Conservation (phyloP, 1,140 invertebrate genomes). For the Triops cancriformis region DNA sequence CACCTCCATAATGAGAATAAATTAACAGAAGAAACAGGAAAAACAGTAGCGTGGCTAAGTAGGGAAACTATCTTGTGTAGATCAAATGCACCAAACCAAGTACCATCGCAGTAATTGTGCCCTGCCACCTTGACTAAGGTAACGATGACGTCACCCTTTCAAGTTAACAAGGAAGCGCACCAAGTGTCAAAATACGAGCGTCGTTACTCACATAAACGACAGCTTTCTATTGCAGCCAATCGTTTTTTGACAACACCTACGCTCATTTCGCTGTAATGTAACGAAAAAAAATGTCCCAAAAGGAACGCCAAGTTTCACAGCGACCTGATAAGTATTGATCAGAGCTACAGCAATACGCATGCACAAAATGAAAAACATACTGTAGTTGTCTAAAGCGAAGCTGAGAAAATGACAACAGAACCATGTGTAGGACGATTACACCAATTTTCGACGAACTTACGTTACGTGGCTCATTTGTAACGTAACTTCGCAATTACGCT, state of each 20-base stretch:
- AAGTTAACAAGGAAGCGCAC: not conserved
- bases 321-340: slow-evolving; percentile 7
- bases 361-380: not conserved
- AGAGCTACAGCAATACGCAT: not conserved
- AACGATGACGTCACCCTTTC: not conserved
- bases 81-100: not conserved
- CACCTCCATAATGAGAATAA: not conserved
- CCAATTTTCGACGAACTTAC: not conserved
- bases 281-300: not conserved
- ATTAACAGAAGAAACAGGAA: not conserved
- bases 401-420: not conserved
- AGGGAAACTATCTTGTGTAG: not conserved
- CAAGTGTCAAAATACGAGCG: not conserved
- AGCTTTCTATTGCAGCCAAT: not conserved
- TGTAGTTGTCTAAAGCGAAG: not conserved
- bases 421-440: not conserved
- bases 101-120: not conserved
- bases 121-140: not conserved
- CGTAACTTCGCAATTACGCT: too few species aligned
- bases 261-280: too few species aligned
- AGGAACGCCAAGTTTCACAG: not conserved
- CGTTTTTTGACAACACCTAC: not conserved
- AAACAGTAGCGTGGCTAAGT: not conserved
- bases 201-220: not conserved
- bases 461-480: not conserved